These are phyloP conservation scores for Microtus montanus DNA, from an alignment of 2,113 vertebrate genomes.

Conservation along the genomic window DNA sequence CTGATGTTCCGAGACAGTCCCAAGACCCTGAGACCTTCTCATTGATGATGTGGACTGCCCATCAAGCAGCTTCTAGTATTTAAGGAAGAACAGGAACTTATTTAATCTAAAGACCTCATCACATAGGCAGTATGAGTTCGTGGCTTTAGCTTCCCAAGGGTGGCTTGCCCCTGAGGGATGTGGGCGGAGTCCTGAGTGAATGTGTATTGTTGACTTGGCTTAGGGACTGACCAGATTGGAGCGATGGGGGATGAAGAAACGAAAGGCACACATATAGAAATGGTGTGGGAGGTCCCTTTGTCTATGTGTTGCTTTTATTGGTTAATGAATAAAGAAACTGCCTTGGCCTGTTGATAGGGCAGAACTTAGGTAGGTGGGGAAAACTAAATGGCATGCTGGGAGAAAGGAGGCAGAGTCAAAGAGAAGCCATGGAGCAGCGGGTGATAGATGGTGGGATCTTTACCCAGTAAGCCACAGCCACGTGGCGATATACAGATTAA, in stretches of 20 bases:
- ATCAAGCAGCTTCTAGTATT: not conserved
- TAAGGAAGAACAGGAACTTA: not conserved
- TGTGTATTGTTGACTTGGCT: not conserved
- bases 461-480: too few species aligned
- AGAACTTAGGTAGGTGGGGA: too few species aligned
- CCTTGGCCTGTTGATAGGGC: too few species aligned
- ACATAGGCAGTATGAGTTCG: accelerated
- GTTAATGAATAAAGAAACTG: too few species aligned
- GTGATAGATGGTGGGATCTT: too few species aligned
- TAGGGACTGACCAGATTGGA: not conserved
- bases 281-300: too few species aligned
- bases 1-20: not conserved
- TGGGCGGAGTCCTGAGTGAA: not conserved
- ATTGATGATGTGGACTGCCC: not conserved
- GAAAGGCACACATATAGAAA: not conserved
- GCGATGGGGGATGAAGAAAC: not conserved
- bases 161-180: not conserved
- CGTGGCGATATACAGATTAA: too few species aligned
- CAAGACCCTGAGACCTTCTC: not conserved
- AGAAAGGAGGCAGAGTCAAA: too few species aligned
- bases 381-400: too few species aligned
- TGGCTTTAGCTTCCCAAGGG: not conserved
- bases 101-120: not conserved
- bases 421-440: too few species aligned
- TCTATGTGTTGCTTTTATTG: too few species aligned